Evolutionary conservation across 2,797 vertebrate species (phyloP).

Genomic region (Pantherophis vulpinus): DNA sequence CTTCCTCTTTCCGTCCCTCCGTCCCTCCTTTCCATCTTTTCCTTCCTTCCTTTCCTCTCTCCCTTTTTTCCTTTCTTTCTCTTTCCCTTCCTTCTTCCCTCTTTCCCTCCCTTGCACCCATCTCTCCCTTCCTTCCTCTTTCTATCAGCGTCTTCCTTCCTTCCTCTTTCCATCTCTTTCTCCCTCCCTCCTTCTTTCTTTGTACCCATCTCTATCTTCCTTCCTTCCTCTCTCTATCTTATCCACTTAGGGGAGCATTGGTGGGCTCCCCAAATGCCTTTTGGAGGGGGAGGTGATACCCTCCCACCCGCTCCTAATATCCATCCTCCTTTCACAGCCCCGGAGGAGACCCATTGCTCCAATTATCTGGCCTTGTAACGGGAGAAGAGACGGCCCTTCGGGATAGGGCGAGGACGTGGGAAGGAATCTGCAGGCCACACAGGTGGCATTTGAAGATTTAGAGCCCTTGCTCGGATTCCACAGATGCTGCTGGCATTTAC

Average conservation of each 20-base stretch:
- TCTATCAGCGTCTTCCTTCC: not conserved
- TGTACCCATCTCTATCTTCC: not conserved
- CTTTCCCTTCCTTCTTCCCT: too few relatives aligned
- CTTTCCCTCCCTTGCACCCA: too few relatives aligned
- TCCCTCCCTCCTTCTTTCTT: not conserved
- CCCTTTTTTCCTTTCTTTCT: too few relatives aligned
- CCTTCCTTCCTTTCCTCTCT: not conserved
- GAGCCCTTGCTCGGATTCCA: not conserved
- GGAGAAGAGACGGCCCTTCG: not conserved
- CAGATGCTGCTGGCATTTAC: not conserved
- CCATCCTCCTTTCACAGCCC: not conserved
- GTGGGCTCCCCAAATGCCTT: not conserved
- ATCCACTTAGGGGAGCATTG: not conserved
- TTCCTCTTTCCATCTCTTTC: not conserved
- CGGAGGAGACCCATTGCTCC: not conserved
- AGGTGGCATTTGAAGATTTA: not conserved
- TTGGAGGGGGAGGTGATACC: fast-evolving
- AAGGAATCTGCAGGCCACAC: not conserved
- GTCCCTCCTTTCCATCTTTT: too few relatives aligned
- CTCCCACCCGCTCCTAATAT: not conserved
- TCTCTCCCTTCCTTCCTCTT: not conserved
- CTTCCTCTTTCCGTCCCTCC: too few relatives aligned
- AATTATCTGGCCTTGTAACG: not conserved
- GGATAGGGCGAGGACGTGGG: not conserved
- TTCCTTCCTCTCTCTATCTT: not conserved